Evolutionary conservation across 2,888 invertebrate species (phyloP).

Genomic region (Thysanoteuthis rhombus): DNA sequence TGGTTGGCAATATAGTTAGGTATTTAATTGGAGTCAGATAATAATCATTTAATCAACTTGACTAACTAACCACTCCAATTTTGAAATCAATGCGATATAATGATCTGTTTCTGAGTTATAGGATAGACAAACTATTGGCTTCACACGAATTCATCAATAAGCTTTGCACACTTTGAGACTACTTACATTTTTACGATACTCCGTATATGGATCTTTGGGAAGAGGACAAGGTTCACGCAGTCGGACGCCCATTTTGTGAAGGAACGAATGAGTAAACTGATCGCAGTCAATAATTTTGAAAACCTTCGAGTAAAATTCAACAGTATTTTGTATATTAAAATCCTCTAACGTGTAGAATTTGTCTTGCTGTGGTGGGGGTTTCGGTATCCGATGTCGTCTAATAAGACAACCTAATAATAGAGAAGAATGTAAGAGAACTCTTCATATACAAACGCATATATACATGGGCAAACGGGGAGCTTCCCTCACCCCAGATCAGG

Average conservation of each 20-base stretch:
- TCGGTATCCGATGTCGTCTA: slow-evolving; percentile 81
- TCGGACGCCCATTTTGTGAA: slow-evolving; percentile 84
- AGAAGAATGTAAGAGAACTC: background rate
- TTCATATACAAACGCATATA: too few species aligned
- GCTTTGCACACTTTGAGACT: background rate
- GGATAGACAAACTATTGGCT: too few species aligned
- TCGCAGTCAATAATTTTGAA: slow-evolving; percentile 88
- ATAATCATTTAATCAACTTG: too few species aligned
- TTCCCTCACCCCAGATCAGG: too few species aligned
- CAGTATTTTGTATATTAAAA: slow-evolving; percentile 84
- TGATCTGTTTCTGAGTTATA: too few species aligned
- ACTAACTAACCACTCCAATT: too few species aligned
- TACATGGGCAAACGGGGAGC: too few species aligned
- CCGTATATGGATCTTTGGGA: slow-evolving; percentile 63
- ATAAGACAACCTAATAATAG: slow-evolving; percentile 78
- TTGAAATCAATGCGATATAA: too few species aligned
- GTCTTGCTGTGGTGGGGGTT: slow-evolving; percentile 77
- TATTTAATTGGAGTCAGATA: too few species aligned
- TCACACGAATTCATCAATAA: background rate
- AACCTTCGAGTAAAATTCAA: slow-evolving; percentile 81
- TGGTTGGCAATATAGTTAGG: too few species aligned
- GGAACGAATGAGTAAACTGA: slow-evolving; percentile 84
- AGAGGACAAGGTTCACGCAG: slow-evolving; percentile 69
- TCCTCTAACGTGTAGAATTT: slow-evolving; percentile 86
- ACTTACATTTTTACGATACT: slow-evolving; percentile 55